Evolutionary conservation across 2,113 vertebrate species (phyloP).

Genomic region (Corythaeola cristata): DNA sequence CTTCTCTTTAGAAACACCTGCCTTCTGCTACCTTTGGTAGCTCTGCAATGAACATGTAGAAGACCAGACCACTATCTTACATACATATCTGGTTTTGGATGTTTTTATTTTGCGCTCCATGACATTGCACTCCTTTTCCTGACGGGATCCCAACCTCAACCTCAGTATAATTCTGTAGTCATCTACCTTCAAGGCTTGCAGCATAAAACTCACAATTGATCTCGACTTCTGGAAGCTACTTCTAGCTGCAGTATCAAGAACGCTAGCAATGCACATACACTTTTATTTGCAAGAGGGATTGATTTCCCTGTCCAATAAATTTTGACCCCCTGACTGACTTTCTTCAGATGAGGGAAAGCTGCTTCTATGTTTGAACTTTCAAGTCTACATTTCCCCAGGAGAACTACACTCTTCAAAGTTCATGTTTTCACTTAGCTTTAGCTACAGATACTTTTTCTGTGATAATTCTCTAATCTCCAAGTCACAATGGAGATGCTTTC

Average conservation of each 20-base stretch:
- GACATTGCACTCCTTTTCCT: neutral
- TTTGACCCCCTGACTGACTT: neutral
- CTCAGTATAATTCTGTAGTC: neutral
- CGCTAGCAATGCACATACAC: neutral
- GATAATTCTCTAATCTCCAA: neutral
- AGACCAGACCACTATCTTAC: neutral
- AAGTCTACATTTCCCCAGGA: neutral
- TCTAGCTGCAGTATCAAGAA: neutral
- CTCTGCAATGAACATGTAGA: neutral
- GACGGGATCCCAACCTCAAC: neutral
- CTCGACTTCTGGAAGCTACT: neutral
- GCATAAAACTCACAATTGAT: neutral
- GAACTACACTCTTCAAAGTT: neutral
- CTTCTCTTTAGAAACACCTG: neutral
- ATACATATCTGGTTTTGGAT: neutral
- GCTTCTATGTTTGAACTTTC: neutral
- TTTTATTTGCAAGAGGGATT: constrained; percentile 15
- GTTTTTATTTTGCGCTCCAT: neutral
- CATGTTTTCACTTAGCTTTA: constrained; percentile 18
- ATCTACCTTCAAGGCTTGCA: neutral
- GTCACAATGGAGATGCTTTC: neutral
- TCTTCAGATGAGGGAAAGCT: neutral
- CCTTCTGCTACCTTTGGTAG: neutral
- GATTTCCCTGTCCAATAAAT: constrained; percentile 34
- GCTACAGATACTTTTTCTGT: neutral